These are phyloP conservation scores for Mareca strepera DNA, from an alignment of 2,797 vertebrate species.

Conservation along the genomic window DNA sequence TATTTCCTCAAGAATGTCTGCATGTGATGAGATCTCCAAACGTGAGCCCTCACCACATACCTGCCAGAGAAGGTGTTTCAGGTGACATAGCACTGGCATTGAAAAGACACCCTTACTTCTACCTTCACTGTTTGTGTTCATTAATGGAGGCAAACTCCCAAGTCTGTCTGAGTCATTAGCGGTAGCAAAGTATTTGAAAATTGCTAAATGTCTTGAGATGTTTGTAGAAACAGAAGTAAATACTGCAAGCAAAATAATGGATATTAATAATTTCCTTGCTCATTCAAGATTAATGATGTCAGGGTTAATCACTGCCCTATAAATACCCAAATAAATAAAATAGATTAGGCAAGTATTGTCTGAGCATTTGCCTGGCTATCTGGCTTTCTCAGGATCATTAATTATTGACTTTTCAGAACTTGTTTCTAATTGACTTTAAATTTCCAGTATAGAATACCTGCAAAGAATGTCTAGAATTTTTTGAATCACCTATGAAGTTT, in stretches of 20 bases:
- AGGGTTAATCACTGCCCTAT: conserved; percentile 22
- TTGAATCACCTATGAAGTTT: not conserved
- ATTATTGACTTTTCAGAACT: not conserved
- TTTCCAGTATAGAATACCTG: not conserved
- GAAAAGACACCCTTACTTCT: not conserved
- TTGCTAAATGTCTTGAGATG: conserved; percentile 33
- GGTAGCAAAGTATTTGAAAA: conserved; percentile 25
- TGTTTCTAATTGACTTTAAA: conserved; percentile 21
- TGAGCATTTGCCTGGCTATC: conserved; percentile 6
- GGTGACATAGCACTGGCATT: not conserved
- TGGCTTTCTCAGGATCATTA: not conserved
- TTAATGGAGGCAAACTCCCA: not conserved
- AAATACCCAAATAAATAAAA: conserved; percentile 40
- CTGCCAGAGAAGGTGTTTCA: not conserved
- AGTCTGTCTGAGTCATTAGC: not conserved
- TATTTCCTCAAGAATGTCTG: not conserved
- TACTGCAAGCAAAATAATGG: conserved; percentile 15
- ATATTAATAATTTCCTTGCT: conserved; percentile 41
- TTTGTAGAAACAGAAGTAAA: conserved; percentile 41
- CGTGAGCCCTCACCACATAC: accelerated
- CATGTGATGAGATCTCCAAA: not conserved
- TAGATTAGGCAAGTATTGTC: not conserved
- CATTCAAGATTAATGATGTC: conserved; percentile 26
- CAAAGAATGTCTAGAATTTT: not conserved
- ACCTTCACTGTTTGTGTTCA: not conserved